These are phyloP conservation scores for Cercocebus atys DNA, from an alignment of 2,113 vertebrate species.

Conservation along the genomic window DNA sequence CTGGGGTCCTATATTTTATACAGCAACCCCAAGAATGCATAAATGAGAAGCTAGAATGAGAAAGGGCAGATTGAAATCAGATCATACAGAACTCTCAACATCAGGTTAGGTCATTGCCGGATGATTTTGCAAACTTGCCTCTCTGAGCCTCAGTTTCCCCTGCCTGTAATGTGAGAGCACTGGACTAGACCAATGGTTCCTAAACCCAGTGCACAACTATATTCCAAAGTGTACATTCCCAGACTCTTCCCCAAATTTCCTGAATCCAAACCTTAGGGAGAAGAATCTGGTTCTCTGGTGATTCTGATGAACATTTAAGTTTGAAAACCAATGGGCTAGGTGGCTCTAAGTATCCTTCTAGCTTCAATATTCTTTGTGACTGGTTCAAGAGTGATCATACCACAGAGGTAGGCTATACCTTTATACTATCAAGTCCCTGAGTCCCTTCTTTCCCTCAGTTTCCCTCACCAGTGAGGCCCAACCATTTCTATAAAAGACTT, in stretches of 20 bases:
- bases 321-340: neutral
- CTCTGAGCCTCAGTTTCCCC: neutral
- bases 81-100: neutral
- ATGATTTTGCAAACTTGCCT: neutral
- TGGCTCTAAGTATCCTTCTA: neutral
- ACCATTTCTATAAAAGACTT: neutral
- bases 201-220: neutral
- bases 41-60: neutral
- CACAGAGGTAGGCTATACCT: neutral
- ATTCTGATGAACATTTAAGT: neutral
- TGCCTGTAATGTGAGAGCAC: neutral
- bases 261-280: neutral
- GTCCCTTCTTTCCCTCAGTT: neutral
- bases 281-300: neutral
- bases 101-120: neutral
- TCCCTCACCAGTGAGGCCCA: neutral
- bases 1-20: neutral
- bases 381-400: neutral
- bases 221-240: neutral
- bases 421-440: neutral
- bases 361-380: neutral
- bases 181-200: neutral
- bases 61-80: conserved; percentile 12
- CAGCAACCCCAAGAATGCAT: neutral
- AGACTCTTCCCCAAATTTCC: neutral